Conservation (phyloP, 2,797 vertebrate genomes). For the Mormyrops attenuatus region DNA sequence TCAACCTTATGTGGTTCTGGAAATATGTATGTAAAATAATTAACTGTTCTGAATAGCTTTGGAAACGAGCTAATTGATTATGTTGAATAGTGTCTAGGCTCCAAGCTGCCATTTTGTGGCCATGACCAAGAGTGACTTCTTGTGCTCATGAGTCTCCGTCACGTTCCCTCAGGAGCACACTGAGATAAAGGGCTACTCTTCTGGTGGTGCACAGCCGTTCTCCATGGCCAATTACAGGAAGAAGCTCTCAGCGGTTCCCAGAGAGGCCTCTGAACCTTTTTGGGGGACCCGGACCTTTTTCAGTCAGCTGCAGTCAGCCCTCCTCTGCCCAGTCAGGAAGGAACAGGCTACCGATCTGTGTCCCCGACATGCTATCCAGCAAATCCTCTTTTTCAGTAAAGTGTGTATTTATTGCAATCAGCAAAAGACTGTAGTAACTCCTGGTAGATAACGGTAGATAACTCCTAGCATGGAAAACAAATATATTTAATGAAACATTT, state of each 20-base stretch:
- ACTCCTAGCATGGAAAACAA: not conserved
- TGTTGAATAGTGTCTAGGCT: not conserved
- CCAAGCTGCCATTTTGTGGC: not conserved
- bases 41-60: not conserved
- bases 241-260: not conserved
- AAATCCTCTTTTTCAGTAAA: not conserved
- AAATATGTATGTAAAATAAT: not conserved
- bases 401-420: not conserved
- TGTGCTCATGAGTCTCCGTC: not conserved
- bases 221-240: not conserved
- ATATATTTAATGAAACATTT: slow-evolving; percentile 8
- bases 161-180: not conserved
- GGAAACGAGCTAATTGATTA: not conserved
- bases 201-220: not conserved
- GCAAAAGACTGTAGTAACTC: not conserved
- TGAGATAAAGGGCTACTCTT: not conserved
- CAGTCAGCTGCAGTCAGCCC: too few relatives aligned
- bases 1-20: not conserved
- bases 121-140: not conserved
- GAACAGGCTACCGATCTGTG: not conserved
- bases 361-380: not conserved
- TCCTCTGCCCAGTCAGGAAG: not conserved
- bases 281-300: not conserved
- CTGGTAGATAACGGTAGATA: not conserved
- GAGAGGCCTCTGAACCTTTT: not conserved